phyloP scores from a whole-genome alignment of 2,888 invertebrate genomes.

The Agrypnus murinus region DNA sequence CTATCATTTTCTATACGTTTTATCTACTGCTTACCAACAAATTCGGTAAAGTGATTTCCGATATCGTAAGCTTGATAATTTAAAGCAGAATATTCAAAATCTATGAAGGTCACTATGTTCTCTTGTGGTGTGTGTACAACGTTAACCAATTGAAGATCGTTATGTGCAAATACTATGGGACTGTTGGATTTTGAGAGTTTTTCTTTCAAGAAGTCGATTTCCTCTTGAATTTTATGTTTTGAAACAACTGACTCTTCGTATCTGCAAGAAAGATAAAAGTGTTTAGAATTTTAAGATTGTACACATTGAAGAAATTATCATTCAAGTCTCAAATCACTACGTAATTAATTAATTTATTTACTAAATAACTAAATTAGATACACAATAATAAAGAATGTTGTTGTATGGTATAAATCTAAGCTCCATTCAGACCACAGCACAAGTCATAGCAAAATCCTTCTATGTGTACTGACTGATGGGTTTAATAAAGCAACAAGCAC shows the following conservation, averaged over 20 bases:
- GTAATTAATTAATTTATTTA: too few relatives aligned
- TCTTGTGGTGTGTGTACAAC: conserved; percentile 86
- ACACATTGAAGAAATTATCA: too few relatives aligned
- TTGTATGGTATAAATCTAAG: too few relatives aligned
- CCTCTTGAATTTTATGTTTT: conserved; percentile 79
- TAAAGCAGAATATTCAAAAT: conserved; percentile 95
- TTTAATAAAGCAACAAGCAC: too few relatives aligned
- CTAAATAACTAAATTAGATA: too few relatives aligned
- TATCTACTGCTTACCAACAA: conserved; percentile 88
- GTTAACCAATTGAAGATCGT: conserved; percentile 96
- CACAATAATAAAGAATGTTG: too few relatives aligned
- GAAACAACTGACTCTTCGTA: conserved; percentile 80
- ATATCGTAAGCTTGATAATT: conserved; percentile 98
- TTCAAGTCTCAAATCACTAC: too few relatives aligned
- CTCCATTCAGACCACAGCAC: too few relatives aligned
- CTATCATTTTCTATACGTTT: conserved; percentile 57
- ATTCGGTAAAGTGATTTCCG: conserved; percentile 98
- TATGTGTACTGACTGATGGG: too few relatives aligned
- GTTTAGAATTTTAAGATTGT: too few relatives aligned
- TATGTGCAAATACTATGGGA: conserved; percentile 96
- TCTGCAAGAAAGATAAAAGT: too few relatives aligned
- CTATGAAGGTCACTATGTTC: conserved; percentile 90
- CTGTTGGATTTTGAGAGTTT: conserved; percentile 78
- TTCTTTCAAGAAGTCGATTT: conserved; percentile 79
- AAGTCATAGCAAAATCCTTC: too few relatives aligned